phyloP scores from a whole-genome alignment of 2,113 vertebrate genomes.

The Perccottus glenii region DNA sequence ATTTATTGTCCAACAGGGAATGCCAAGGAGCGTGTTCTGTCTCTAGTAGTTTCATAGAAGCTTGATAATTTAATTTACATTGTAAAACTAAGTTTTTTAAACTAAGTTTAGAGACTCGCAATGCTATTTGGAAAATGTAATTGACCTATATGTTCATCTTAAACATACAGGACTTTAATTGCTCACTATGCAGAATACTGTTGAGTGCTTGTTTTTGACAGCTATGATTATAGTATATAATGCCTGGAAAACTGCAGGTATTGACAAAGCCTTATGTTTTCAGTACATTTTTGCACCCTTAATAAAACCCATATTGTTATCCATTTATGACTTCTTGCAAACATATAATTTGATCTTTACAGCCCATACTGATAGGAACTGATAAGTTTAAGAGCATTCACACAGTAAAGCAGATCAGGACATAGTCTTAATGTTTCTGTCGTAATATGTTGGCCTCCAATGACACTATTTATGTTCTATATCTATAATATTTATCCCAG shows the following conservation, averaged over 20 bases:
- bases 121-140: too few species aligned
- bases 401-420: conserved; percentile 21
- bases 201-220: too few species aligned
- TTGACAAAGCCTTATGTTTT: too few species aligned
- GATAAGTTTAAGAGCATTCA: conserved; percentile 40
- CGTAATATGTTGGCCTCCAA: conserved; percentile 40
- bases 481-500: background rate
- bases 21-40: conserved; percentile 38
- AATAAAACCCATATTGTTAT: too few species aligned
- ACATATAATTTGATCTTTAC: conserved; percentile 40
- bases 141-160: too few species aligned
- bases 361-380: conserved; percentile 29
- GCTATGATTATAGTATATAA: too few species aligned
- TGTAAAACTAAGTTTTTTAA: too few species aligned
- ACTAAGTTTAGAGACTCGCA: too few species aligned
- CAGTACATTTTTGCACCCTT: too few species aligned
- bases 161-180: too few species aligned
- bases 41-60: conserved; percentile 39
- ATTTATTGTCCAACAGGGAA: conserved; percentile 15
- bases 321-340: too few species aligned
- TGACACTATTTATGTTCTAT: conserved; percentile 28
- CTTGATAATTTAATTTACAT: conserved; percentile 12
- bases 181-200: too few species aligned
- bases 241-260: background rate
- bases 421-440: conserved; percentile 19